Base-by-base conservation (phyloP, 2,113 vertebrate genomes). In the Apus apus region DNA sequence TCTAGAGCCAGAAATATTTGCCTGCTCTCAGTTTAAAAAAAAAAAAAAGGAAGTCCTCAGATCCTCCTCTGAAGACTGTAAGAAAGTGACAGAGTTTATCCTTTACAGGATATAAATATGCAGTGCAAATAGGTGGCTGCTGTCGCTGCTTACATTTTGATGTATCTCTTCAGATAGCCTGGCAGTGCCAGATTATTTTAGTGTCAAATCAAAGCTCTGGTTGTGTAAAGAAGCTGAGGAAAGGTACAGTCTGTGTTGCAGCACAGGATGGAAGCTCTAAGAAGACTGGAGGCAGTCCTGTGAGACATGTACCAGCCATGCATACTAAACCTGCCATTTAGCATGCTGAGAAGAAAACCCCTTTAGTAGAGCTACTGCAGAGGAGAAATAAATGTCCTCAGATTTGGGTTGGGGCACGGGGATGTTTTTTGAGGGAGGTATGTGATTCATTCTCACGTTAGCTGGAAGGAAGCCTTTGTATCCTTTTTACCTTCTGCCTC, bases 81-180 rank as follows among this genome's bases (percentile, higher is more conserved):
- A 94, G 93, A 92, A 90, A 96, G 92, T 90, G 80, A 87, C 94
- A 82, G 93, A 96, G 88, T 87, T 92, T 92, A 96, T 54, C 86
- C 80, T 90, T 94, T 81, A 61, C 86, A 78, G 86, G 57, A 68
- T 93, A 93, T 96, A 97, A 97, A 97, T 96, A 96, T 89, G 84
- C 93, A 62, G 92, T 53, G 85, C 93, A 94, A 96, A 97, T 95
- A 97, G 94, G 88, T 95, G 90, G 90, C 86, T 95, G 88, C 96
- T 92, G 93, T 93, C 66, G 5, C 86, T 87, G 88, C 94, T 95
- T 95, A 92, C 83, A 34, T 95, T 94, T 92, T 90, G 93, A 93
- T 96, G 76, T 61, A 57, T 95, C 58, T 95, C 88, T 94, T 95
- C 90, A 94, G 95, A 96, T 97, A 96, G 73, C 94, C 94, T 93